A percentile compares a stretch with the other conserved stretches of the same genome.
Evolutionary conservation across 2,888 invertebrate species (phyloP).

Genomic region (Diarsia dahlii): DNA sequence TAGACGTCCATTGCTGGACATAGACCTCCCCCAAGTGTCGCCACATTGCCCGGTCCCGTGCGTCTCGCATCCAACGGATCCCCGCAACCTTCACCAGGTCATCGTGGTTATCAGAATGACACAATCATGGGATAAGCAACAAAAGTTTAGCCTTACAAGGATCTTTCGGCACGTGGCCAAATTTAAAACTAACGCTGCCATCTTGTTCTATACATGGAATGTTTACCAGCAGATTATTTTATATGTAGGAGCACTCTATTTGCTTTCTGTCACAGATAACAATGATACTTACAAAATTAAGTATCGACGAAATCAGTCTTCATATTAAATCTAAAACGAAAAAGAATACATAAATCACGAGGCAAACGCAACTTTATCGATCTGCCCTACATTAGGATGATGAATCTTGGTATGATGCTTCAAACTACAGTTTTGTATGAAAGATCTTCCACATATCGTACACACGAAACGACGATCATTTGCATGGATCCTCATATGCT

Average conservation of each 20-base stretch:
- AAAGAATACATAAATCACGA: slow-evolving; percentile 27
- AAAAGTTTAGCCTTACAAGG: background rate
- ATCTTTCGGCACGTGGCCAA: background rate
- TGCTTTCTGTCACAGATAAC: background rate
- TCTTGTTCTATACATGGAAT: background rate
- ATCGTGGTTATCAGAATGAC: background rate
- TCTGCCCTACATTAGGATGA: slow-evolving; percentile 72
- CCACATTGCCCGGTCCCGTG: too few species aligned
- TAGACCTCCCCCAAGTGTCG: too few species aligned
- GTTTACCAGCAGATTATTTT: background rate
- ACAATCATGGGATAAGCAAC: background rate
- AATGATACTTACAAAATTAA: background rate
- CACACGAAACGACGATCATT: slow-evolving; percentile 85
- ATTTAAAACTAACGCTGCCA: background rate
- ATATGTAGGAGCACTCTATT: background rate
- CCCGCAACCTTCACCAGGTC: too few species aligned
- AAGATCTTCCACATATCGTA: slow-evolving; percentile 80
- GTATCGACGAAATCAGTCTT: slow-evolving; percentile 30
- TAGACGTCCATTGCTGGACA: too few species aligned
- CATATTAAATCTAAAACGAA: background rate
- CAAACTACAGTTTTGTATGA: slow-evolving; percentile 85
- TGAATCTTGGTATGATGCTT: slow-evolving; percentile 84
- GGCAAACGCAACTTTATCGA: slow-evolving; percentile 53
- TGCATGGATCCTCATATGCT: slow-evolving; percentile 86
- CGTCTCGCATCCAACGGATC: too few species aligned